Conservation (phyloP, 1,140 invertebrate genomes). For the Phenacoccus solenopsis region DNA sequence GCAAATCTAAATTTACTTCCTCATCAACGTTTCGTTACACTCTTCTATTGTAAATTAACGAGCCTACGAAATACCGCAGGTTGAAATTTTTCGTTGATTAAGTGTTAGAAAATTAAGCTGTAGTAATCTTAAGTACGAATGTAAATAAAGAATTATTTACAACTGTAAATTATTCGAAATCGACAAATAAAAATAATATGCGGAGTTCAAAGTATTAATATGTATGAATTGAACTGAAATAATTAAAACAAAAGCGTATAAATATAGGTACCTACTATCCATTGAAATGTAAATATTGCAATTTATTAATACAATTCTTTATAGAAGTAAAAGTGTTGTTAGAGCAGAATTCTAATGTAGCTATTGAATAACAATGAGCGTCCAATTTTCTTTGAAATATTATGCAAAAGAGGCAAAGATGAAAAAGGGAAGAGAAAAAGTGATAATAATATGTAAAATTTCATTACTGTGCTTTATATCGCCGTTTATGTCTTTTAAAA, state of each 20-base stretch:
- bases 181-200: neutral
- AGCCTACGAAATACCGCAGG: too few relatives aligned
- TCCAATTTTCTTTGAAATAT: conserved; percentile 3
- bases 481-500: neutral
- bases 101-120: too few relatives aligned
- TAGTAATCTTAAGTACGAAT: too few relatives aligned
- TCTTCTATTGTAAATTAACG: too few relatives aligned
- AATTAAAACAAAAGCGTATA: neutral
- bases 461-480: neutral
- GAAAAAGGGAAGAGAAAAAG: neutral
- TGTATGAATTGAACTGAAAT: neutral
- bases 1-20: too few relatives aligned
- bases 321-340: neutral
- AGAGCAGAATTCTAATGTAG: neutral
- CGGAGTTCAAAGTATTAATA: neutral
- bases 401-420: neutral
- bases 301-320: neutral
- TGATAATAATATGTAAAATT: conserved; percentile 4
- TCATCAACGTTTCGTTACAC: too few relatives aligned
- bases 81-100: too few relatives aligned
- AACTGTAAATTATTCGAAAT: neutral
- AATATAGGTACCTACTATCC: neutral
- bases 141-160: too few relatives aligned
- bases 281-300: neutral
- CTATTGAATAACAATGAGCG: neutral